A percentile compares a stretch with the other conserved stretches of the same genome.
phyloP scores from a whole-genome alignment of 2,113 vertebrate genomes.

The Cnemophilus loriae region DNA sequence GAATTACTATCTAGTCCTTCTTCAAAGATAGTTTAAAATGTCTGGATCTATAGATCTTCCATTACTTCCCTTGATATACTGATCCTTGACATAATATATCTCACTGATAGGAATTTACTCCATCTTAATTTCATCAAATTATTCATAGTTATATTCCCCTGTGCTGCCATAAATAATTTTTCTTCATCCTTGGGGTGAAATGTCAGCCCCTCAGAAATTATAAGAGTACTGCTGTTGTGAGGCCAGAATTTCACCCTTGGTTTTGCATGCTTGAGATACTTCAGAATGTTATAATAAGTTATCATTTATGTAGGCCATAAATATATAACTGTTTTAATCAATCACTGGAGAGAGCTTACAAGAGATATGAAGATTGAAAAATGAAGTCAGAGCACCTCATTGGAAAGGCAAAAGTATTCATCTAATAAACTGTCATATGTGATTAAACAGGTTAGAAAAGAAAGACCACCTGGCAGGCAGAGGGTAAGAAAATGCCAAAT shows the following conservation, averaged over 20 bases:
- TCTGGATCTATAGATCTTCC: background rate
- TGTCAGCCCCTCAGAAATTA: background rate
- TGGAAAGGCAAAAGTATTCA: constrained; percentile 12
- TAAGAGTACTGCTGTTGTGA: constrained; percentile 1
- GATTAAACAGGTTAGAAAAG: constrained; percentile 11
- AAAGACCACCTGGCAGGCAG: background rate
- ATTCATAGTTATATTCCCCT: constrained; percentile 15
- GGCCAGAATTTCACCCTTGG: background rate
- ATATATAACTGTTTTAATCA: constrained; percentile 41
- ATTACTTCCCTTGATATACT: constrained; percentile 23
- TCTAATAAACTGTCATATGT: background rate
- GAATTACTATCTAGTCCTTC: background rate
- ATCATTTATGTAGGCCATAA: constrained; percentile 19
- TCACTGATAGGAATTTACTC: constrained; percentile 13
- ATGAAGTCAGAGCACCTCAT: background rate
- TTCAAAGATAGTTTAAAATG: constrained; percentile 2
- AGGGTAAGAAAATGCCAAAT: background rate
- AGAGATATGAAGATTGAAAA: constrained; percentile 18
- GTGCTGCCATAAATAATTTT: constrained; percentile 36
- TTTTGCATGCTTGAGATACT: constrained; percentile 14
- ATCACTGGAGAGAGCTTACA: background rate
- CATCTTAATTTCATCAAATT: constrained; percentile 40
- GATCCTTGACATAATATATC: constrained; percentile 1
- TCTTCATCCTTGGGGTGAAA: constrained; percentile 2
- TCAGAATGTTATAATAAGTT: constrained; percentile 10